Conservation (phyloP, 2,888 invertebrate species). For the Andrena bucephala region DNA sequence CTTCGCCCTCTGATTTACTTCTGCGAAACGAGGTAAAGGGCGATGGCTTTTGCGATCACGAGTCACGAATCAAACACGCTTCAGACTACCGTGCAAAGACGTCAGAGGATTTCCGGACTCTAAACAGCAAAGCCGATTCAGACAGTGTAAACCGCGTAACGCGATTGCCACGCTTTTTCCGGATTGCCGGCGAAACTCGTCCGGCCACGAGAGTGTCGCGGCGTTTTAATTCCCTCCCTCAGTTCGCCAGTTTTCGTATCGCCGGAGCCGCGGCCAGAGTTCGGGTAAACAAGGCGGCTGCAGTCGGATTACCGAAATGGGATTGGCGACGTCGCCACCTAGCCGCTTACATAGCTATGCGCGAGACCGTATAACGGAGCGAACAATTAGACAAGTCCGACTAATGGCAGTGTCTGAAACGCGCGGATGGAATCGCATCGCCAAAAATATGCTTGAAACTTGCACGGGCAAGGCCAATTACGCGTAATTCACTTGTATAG, state of each 20-base stretch:
- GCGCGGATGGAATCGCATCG: constrained; percentile 71
- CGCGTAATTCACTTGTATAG: constrained; percentile 74
- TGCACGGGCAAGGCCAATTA: constrained; percentile 76
- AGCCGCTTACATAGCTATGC: constrained; percentile 52
- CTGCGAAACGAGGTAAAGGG: too few species aligned
- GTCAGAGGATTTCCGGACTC: background rate
- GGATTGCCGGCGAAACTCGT: constrained; percentile 35
- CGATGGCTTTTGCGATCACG: too few species aligned
- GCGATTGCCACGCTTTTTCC: constrained; percentile 46
- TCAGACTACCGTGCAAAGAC: background rate
- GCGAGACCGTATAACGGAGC: constrained; percentile 52
- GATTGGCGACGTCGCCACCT: constrained; percentile 72
- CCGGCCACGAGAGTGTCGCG: constrained; percentile 31
- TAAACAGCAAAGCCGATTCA: constrained; percentile 8
- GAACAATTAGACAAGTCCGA: constrained; percentile 74
- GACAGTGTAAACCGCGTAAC: constrained; percentile 37
- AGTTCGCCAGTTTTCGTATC: constrained; percentile 37
- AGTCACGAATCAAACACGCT: background rate
- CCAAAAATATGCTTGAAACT: constrained; percentile 78
- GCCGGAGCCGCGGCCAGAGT: constrained; percentile 34
- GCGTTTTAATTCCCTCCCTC: constrained; percentile 51
- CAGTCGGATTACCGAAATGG: constrained; percentile 76
- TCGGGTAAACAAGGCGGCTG: constrained; percentile 60
- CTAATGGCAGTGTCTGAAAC: constrained; percentile 73
- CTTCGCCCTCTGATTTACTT: background rate